phyloP scores from a whole-genome alignment of 2,113 vertebrate genomes.

The Tetraodon nigroviridis region DNA sequence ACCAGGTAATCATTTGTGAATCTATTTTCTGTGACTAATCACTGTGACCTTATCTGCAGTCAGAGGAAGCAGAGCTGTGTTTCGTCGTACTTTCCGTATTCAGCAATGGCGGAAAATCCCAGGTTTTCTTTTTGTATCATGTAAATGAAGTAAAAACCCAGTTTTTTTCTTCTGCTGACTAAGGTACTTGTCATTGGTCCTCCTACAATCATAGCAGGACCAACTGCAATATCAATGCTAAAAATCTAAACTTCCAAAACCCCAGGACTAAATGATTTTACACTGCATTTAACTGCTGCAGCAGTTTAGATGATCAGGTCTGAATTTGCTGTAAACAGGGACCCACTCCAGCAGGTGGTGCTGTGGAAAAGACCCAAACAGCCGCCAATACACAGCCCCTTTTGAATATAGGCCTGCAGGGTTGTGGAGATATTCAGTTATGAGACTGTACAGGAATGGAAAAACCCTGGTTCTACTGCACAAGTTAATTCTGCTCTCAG shows the following conservation, averaged over 20 bases:
- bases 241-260: no score
- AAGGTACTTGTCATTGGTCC: not conserved
- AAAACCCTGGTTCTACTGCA: constrained; percentile 9
- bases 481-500: constrained; percentile 40
- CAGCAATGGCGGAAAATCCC: no score
- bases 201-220: no score
- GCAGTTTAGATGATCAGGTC: not conserved
- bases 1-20: no score
- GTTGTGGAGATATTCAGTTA: constrained; percentile 21
- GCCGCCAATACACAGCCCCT: not conserved
- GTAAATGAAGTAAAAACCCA: no score
- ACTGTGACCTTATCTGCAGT: no score
- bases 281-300: constrained; percentile 23
- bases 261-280: constrained; percentile 11
- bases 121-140: no score
- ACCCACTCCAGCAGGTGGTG: constrained; percentile 53
- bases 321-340: not conserved
- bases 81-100: no score
- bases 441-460: constrained; percentile 11
- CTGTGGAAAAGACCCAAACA: constrained; percentile 14
- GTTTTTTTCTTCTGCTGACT: not conserved
- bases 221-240: no score
- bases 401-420: not conserved
- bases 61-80: no score
- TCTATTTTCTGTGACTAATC: no score